These are phyloP conservation scores for Cantharis rufa DNA, from an alignment of 2,888 invertebrate genomes.

Conservation along the genomic window DNA sequence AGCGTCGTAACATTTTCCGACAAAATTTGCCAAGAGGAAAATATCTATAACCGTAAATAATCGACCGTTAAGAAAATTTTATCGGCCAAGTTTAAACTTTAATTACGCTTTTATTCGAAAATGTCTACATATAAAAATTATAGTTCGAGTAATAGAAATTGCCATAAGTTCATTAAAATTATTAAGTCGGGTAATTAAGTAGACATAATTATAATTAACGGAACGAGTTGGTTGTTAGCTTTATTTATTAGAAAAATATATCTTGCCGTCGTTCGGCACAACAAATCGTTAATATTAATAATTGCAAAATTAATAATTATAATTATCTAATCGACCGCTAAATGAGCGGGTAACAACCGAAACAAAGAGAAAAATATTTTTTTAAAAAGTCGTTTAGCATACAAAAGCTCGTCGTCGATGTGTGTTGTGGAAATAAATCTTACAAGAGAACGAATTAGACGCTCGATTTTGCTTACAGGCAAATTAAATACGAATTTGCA, in stretches of 20 bases:
- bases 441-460: background rate
- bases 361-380: background rate
- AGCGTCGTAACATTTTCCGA: background rate
- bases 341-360: background rate
- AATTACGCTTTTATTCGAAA: background rate
- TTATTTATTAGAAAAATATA: background rate
- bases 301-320: background rate
- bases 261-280: background rate
- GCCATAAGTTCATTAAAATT: constrained; percentile 3
- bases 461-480: background rate
- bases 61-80: background rate
- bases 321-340: background rate
- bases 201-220: constrained; percentile 1
- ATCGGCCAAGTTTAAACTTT: background rate
- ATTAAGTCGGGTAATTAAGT: constrained; percentile 2
- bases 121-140: background rate
- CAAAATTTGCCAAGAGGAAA: background rate
- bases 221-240: background rate
- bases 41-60: background rate
- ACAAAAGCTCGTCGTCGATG: background rate
- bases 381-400: background rate
- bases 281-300: background rate
- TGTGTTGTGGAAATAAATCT: background rate
- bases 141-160: constrained; percentile 3
- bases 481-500: background rate